Conservation (phyloP, 2,888 invertebrate species). For the Willowsia nigromaculata region DNA sequence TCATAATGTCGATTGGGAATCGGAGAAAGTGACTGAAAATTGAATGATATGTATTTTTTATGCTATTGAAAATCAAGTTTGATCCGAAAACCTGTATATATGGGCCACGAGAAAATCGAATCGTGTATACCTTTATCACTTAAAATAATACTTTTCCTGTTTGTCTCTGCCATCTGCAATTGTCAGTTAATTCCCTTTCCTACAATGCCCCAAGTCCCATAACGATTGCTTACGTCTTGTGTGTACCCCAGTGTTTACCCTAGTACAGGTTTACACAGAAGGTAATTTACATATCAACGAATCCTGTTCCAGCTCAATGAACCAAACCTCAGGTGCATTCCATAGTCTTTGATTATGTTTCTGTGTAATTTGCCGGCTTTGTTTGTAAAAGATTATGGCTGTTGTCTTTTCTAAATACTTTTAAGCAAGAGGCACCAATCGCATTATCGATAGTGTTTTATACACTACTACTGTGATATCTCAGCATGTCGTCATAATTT, state of each 20-base stretch:
- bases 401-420: too few species aligned
- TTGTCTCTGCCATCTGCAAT: constrained; percentile 30
- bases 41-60: background rate
- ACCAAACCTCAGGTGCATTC: constrained; percentile 17
- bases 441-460: too few species aligned
- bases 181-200: constrained; percentile 47
- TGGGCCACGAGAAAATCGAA: background rate
- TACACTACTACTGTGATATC: too few species aligned
- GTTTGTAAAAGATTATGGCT: background rate
- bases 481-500: too few species aligned
- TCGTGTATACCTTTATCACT: background rate
- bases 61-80: background rate
- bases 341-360: background rate
- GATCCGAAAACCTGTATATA: background rate
- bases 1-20: constrained; percentile 11
- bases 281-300: background rate
- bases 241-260: background rate
- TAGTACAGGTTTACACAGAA: background rate
- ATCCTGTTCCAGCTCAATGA: background rate
- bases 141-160: background rate
- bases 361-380: background rate
- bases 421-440: too few species aligned
- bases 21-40: background rate
- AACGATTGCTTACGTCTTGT: background rate
- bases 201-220: background rate